These are phyloP conservation scores for Zaprionus obscuricornis DNA, from an alignment of 2,888 invertebrate species.

Conservation along the genomic window DNA sequence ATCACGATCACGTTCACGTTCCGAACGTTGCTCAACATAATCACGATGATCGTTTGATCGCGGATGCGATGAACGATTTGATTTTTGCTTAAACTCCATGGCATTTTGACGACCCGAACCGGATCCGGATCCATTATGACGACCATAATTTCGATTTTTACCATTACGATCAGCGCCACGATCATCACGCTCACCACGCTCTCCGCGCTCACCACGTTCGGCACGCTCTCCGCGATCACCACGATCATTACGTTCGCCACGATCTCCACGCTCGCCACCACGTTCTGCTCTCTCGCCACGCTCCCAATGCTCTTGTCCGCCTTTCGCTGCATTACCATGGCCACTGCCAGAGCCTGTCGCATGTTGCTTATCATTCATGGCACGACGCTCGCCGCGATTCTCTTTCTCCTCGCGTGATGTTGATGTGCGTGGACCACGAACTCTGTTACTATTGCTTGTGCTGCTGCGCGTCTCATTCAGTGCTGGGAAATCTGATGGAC, in stretches of 20 bases:
- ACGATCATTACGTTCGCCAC: neutral
- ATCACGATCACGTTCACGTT: slow-evolving; percentile 51
- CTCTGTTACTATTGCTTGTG: slow-evolving; percentile 28
- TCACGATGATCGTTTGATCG: slow-evolving; percentile 43
- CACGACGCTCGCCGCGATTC: slow-evolving; percentile 76
- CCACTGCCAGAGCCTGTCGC: neutral
- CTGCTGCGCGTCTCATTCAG: slow-evolving; percentile 80
- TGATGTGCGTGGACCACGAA: slow-evolving; percentile 62
- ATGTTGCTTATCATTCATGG: slow-evolving; percentile 25
- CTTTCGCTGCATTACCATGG: slow-evolving; percentile 1
- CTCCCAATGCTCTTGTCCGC: slow-evolving; percentile 26
- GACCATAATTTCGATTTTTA: slow-evolving; percentile 57
- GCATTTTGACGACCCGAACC: slow-evolving; percentile 69
- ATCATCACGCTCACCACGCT: slow-evolving; percentile 23
- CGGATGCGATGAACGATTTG: slow-evolving; percentile 35
- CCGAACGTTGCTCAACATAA: slow-evolving; percentile 40
- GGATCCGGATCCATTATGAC: slow-evolving; percentile 25
- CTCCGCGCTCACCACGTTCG: neutral
- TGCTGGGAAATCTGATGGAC: slow-evolving; percentile 86
- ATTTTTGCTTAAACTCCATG: slow-evolving; percentile 82
- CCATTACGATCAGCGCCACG: slow-evolving; percentile 52
- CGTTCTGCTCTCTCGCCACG: slow-evolving; percentile 20
- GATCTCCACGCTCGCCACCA: slow-evolving; percentile 13
- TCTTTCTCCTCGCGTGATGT: slow-evolving; percentile 81
- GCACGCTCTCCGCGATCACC: neutral